Evolutionary conservation across 1,140 invertebrate species (phyloP).

Genomic region (Physella acuta): DNA sequence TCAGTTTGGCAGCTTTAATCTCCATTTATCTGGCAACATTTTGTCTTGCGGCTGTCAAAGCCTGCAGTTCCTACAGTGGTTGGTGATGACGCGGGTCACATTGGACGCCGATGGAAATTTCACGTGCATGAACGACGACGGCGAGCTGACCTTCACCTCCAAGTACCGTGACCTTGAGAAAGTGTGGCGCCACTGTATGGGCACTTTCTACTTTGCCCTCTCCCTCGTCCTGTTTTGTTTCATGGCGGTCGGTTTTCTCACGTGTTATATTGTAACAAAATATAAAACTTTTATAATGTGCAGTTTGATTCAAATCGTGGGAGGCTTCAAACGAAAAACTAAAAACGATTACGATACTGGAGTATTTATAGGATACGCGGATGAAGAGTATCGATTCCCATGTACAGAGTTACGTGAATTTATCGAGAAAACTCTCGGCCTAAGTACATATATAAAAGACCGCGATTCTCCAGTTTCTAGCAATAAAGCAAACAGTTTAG

Average conservation of each 20-base stretch:
- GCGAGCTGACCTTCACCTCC: neutral
- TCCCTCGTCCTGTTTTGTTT: neutral
- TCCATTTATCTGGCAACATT: neutral
- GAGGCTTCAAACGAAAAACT: neutral
- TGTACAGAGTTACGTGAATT: neutral
- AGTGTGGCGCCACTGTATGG: neutral
- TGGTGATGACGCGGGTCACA: neutral
- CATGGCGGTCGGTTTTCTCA: neutral
- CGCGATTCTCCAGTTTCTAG: neutral
- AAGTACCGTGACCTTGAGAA: neutral
- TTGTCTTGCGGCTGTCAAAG: neutral
- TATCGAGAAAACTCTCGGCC: neutral
- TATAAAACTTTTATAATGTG: neutral
- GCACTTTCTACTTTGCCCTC: neutral
- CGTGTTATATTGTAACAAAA: neutral
- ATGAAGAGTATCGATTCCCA: constrained; percentile 4
- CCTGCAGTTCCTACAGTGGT: neutral
- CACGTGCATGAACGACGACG: neutral
- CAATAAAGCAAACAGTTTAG: neutral
- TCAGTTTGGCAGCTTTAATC: neutral
- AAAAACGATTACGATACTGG: neutral
- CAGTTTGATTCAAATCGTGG: neutral
- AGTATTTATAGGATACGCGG: constrained; percentile 3
- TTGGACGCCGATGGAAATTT: neutral
- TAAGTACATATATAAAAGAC: neutral